Conservation (phyloP, 1,140 invertebrate genomes). For the Odontomachus brunneus region DNA sequence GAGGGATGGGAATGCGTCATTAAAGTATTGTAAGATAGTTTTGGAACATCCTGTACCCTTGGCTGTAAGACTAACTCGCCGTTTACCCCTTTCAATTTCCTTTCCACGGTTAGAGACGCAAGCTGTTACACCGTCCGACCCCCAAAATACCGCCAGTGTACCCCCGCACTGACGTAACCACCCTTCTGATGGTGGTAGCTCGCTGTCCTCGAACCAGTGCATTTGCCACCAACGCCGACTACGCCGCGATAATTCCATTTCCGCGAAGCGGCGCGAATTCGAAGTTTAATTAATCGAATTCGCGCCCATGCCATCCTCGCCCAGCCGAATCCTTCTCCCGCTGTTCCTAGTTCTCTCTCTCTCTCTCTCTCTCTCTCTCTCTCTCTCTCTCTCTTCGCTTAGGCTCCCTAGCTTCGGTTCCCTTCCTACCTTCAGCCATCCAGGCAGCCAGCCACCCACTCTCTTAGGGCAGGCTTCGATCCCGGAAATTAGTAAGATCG, state of each 20-base stretch:
- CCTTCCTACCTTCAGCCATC: background rate
- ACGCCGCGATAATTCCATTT: constrained; percentile 82
- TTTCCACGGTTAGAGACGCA: constrained; percentile 27
- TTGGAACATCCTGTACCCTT: constrained; percentile 60
- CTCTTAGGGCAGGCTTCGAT: constrained; percentile 69
- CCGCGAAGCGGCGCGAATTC: constrained; percentile 79
- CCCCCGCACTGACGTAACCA: constrained; percentile 25
- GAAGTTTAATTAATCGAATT: constrained; percentile 84
- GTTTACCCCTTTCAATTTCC: background rate
- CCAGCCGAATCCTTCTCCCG: constrained; percentile 10
- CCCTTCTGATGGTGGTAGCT: background rate
- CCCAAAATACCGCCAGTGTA: constrained; percentile 5
- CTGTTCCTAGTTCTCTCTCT: background rate
- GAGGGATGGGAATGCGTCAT: too few species aligned
- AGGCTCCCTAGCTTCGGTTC: too few species aligned
- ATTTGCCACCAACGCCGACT: constrained; percentile 26
- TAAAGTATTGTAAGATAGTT: too few species aligned
- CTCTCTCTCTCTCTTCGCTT: too few species aligned
- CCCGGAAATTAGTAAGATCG: constrained; percentile 81
- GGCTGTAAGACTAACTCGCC: constrained; percentile 31
- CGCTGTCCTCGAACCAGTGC: constrained; percentile 56
- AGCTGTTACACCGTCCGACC: constrained; percentile 51
- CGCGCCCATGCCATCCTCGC: constrained; percentile 58
- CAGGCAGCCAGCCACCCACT: background rate
- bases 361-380: too few species aligned